Conservation (phyloP, 37 sponge, comb jelly and placozoan genomes). For the Geodia barretti region DNA sequence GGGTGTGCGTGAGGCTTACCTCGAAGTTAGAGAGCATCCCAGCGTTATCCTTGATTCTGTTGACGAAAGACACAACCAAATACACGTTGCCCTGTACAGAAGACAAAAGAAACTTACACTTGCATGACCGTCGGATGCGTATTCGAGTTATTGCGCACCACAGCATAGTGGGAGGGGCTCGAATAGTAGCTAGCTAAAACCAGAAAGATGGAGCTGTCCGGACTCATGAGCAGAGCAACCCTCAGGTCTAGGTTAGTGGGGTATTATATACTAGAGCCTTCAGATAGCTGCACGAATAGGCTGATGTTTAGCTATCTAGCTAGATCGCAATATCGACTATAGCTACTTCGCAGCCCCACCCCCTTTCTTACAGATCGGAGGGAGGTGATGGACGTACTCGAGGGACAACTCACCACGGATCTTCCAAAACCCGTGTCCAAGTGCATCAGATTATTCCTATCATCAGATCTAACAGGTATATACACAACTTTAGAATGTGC, state of each 20-base stretch:
- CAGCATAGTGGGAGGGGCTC: background rate
- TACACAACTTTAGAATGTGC: too few species aligned
- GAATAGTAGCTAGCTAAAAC: background rate
- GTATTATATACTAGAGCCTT: too few species aligned
- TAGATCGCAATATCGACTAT: too few species aligned
- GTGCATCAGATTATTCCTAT: conserved; percentile 54
- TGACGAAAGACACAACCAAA: background rate
- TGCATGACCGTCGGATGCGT: conserved; percentile 3
- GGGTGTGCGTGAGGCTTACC: conserved; percentile 58
- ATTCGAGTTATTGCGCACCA: conserved; percentile 23
- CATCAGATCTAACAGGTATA: conserved; percentile 24
- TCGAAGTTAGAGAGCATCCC: conserved; percentile 78
- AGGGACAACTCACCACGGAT: conserved; percentile 46
- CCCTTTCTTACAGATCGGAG: conserved; percentile 23
- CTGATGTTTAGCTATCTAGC: too few species aligned
- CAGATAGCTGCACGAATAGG: too few species aligned
- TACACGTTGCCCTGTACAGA: background rate
- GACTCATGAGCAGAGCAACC: conserved; percentile 7
- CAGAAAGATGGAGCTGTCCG: background rate
- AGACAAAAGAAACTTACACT: conserved; percentile 26
- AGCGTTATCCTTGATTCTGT: conserved; percentile 54
- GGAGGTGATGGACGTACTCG: conserved; percentile 33
- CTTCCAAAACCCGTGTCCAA: conserved; percentile 30
- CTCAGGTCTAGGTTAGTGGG: conserved; percentile 30
- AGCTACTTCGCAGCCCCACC: too few species aligned